These are phyloP conservation scores for Hydrotaea cyrtoneurina DNA, from an alignment of 2,888 invertebrate species.

Conservation along the genomic window DNA sequence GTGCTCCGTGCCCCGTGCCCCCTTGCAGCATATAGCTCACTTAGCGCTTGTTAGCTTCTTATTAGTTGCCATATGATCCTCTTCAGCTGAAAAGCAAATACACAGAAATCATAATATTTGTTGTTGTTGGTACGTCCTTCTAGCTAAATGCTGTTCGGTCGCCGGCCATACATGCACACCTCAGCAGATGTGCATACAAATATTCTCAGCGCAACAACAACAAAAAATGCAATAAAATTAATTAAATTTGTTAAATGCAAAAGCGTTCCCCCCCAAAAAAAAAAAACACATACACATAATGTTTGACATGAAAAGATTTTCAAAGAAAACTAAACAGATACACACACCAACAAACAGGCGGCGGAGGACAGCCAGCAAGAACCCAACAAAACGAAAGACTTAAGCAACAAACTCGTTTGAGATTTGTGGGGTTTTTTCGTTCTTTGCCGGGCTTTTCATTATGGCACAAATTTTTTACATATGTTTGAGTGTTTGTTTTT, in stretches of 20 bases:
- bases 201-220: conserved; percentile 43
- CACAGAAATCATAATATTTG: conserved; percentile 21
- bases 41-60: not conserved
- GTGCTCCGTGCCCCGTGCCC: not conserved
- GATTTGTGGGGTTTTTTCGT: conserved; percentile 17
- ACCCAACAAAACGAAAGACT: conserved; percentile 54
- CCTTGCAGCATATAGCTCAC: not conserved
- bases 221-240: conserved; percentile 68
- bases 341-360: not conserved
- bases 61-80: not conserved
- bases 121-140: not conserved
- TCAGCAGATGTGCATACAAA: conserved; percentile 50
- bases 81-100: not conserved
- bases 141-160: not conserved
- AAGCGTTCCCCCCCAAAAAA: conserved; percentile 45
- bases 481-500: conserved; percentile 17
- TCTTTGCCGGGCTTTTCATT: conserved; percentile 4
- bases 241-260: conserved; percentile 68
- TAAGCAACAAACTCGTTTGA: conserved; percentile 60
- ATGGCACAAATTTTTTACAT: conserved; percentile 51
- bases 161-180: not conserved
- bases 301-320: conserved; percentile 26
- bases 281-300: conserved; percentile 44
- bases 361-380: not conserved
- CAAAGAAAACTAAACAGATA: conserved; percentile 11